phyloP scores from a whole-genome alignment of 2,113 vertebrate species.

The Cynoglossus semilaevis region DNA sequence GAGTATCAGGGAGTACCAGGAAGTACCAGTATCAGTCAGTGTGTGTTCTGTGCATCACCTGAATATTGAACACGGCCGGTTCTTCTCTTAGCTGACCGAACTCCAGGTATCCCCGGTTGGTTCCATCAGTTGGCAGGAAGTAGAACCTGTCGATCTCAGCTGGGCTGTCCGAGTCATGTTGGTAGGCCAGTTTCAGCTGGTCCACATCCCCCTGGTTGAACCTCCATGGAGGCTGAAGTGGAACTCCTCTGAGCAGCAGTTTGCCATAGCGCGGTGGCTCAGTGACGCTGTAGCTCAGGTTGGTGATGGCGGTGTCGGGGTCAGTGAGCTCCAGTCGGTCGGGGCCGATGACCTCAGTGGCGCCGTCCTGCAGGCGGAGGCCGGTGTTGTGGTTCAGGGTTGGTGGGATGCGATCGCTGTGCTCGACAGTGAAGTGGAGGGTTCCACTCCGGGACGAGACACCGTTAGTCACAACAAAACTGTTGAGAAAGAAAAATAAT shows the following conservation, averaged over 20 bases:
- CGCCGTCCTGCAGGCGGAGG: conserved; percentile 57
- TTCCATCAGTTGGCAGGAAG: conserved; percentile 71
- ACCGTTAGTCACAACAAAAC: conserved; percentile 77
- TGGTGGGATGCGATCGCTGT: conserved; percentile 61
- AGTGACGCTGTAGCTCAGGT: conserved; percentile 64
- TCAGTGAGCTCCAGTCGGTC: conserved; percentile 68
- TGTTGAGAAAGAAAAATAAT: conserved; percentile 28
- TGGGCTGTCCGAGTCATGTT: conserved; percentile 46
- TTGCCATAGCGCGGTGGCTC: conserved; percentile 59
- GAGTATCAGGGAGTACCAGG: no score
- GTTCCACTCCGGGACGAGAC: conserved; percentile 55
- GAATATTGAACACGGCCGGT: conserved; percentile 63
- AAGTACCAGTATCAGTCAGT: background rate
- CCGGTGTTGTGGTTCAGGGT: conserved; percentile 64
- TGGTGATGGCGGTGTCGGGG: conserved; percentile 62
- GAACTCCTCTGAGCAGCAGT: conserved; percentile 62
- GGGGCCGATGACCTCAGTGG: conserved; percentile 41
- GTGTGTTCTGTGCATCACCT: conserved; percentile 46
- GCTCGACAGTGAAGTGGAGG: conserved; percentile 61
- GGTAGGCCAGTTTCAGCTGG: conserved; percentile 62
- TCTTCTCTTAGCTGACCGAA: conserved; percentile 70
- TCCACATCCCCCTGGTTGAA: conserved; percentile 76
- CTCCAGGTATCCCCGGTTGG: conserved; percentile 70
- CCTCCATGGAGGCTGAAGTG: background rate
- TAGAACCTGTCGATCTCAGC: conserved; percentile 64